These are phyloP conservation scores for Brachionichthys hirsutus DNA, from an alignment of 2,113 vertebrate genomes.

Conservation along the genomic window DNA sequence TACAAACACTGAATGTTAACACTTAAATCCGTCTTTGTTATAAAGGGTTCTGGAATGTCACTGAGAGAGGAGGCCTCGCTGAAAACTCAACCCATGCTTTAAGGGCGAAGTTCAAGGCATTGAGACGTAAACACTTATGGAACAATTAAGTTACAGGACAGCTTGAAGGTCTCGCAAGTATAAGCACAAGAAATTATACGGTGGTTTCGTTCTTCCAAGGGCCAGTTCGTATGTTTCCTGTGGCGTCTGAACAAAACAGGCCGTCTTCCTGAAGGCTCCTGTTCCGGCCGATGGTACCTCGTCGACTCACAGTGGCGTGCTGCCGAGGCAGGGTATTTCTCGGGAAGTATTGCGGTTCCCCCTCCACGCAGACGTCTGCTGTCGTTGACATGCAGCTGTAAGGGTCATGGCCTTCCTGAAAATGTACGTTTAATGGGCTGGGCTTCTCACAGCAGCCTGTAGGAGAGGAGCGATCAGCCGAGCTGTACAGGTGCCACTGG, in stretches of 20 bases:
- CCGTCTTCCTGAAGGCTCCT: slow-evolving; percentile 82
- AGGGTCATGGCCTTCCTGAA: slow-evolving; percentile 38
- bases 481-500: slow-evolving; percentile 81
- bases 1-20: slow-evolving; percentile 12
- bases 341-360: slow-evolving; percentile 48
- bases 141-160: slow-evolving; percentile 27
- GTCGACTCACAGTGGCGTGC: slow-evolving; percentile 74
- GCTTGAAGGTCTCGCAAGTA: slow-evolving; percentile 34
- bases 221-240: slow-evolving; percentile 93
- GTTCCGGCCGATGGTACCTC: slow-evolving; percentile 83
- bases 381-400: slow-evolving; percentile 70
- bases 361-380: slow-evolving; percentile 77
- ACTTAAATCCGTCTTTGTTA: slow-evolving; percentile 13
- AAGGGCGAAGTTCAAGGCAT: slow-evolving; percentile 42
- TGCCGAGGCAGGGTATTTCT: slow-evolving; percentile 81
- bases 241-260: slow-evolving; percentile 83
- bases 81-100: slow-evolving; percentile 23
- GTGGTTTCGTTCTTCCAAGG: slow-evolving; percentile 98
- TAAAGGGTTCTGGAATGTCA: slow-evolving; percentile 21
- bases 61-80: background rate
- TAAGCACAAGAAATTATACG: slow-evolving; percentile 79
- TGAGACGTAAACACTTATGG: slow-evolving; percentile 26
- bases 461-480: slow-evolving; percentile 44
- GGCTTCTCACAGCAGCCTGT: slow-evolving; percentile 77
- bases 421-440: slow-evolving; percentile 73